Conservation (phyloP, 2,797 vertebrate genomes). For the Neomorphus geoffroyi region DNA sequence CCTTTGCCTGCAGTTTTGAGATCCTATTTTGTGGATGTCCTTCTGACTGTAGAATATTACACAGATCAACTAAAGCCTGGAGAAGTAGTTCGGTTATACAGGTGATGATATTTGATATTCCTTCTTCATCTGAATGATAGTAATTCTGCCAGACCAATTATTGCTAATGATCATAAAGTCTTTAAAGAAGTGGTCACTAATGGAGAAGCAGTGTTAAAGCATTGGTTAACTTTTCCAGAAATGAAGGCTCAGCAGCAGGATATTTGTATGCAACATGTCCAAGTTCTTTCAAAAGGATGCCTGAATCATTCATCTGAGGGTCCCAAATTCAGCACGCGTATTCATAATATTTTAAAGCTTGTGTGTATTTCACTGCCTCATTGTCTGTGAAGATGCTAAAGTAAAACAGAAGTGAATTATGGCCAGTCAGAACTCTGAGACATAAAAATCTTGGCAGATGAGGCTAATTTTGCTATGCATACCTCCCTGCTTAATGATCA, state of each 20-base stretch:
- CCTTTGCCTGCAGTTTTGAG: neutral
- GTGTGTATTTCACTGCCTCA: neutral
- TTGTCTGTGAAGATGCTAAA: neutral
- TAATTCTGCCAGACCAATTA: neutral
- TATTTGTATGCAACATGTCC: conserved; percentile 29
- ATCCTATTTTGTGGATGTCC: neutral
- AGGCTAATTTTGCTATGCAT: conserved; percentile 17
- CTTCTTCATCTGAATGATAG: neutral
- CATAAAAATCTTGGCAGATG: neutral
- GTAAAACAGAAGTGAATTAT: conserved; percentile 27
- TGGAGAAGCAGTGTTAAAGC: neutral
- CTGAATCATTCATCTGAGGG: neutral
- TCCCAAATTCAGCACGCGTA: neutral
- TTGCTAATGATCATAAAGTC: neutral
- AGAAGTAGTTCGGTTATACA: neutral
- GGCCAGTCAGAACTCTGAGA: neutral
- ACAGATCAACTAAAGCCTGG: neutral
- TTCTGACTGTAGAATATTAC: neutral
- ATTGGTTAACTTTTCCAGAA: conserved; percentile 15
- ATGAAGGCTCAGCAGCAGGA: neutral
- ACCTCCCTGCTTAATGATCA: conserved; percentile 27
- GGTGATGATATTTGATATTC: neutral
- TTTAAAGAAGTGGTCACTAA: neutral
- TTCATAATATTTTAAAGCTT: conserved; percentile 16
- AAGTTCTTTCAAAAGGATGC: conserved; percentile 27